Percentiles rank a stretch among this genome's conserved stretches.
Evolutionary conservation across 2,113 vertebrate genomes (phyloP).

Genomic region (Erinaceus europaeus): DNA sequence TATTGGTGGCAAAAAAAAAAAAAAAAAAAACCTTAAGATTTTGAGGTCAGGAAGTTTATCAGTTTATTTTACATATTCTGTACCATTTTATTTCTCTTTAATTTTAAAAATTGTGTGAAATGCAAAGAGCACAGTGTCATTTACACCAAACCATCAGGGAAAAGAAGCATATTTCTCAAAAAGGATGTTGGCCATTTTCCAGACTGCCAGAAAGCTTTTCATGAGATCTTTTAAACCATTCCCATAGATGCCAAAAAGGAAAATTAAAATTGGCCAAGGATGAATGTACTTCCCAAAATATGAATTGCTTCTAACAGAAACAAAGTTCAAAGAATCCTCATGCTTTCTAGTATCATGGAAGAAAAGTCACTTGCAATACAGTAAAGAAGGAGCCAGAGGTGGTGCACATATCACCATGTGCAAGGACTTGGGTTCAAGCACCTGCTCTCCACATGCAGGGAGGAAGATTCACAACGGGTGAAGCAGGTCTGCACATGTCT

Average conservation of each 20-base stretch:
- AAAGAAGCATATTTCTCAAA: slow-evolving; percentile 60
- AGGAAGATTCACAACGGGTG: no score
- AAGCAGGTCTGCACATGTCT: no score
- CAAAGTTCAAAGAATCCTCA: slow-evolving; percentile 46
- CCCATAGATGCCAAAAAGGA: slow-evolving; percentile 54
- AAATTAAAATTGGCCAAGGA: slow-evolving; percentile 63
- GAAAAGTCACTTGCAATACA: slow-evolving; percentile 9
- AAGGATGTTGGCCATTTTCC: slow-evolving; percentile 63
- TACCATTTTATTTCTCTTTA: slow-evolving; percentile 59
- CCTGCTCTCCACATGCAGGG: no score
- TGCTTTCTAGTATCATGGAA: background rate
- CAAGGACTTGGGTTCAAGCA: no score
- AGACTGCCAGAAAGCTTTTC: slow-evolving; percentile 40
- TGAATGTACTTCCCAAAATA: slow-evolving; percentile 51
- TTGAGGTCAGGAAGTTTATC: slow-evolving; percentile 41
- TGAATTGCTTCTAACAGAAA: slow-evolving; percentile 41
- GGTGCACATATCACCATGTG: no score
- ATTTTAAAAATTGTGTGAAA: slow-evolving; percentile 67
- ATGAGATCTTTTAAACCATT: slow-evolving; percentile 51
- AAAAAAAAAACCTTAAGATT: slow-evolving; percentile 33
- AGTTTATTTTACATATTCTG: slow-evolving; percentile 1
- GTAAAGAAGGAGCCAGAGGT: no score
- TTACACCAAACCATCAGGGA: slow-evolving; percentile 52
- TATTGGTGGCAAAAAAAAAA: no score
- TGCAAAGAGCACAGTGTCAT: slow-evolving; percentile 62